Percentiles rank a stretch among this genome's conserved stretches.
These are phyloP conservation scores for Colletes gigas DNA, from an alignment of 1,140 invertebrate genomes.

Conservation along the genomic window DNA sequence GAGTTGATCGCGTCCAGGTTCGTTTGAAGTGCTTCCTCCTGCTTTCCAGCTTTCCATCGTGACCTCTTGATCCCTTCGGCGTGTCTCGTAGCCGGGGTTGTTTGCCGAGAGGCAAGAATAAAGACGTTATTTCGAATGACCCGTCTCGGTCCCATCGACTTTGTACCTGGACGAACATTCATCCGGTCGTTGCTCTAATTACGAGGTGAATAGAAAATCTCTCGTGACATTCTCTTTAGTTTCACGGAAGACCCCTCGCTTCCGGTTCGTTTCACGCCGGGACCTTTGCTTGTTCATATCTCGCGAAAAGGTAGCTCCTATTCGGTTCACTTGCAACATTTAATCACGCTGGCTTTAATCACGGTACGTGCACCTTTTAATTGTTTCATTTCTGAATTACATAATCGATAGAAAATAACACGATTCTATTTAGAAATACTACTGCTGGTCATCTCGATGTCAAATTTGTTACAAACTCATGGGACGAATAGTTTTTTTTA, in stretches of 20 bases:
- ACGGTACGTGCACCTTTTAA: background rate
- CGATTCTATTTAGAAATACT: too few species aligned
- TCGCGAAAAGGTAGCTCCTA: background rate
- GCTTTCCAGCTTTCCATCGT: constrained; percentile 47
- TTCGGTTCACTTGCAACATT: background rate
- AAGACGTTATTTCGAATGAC: constrained; percentile 65
- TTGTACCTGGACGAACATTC: constrained; percentile 32
- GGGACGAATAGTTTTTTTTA: background rate
- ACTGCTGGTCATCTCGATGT: background rate
- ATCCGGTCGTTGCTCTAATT: constrained; percentile 58
- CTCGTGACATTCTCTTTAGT: constrained; percentile 26
- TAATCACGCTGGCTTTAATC: background rate
- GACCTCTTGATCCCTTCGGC: constrained; percentile 50
- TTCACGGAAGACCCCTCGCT: constrained; percentile 11
- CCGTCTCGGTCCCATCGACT: constrained; percentile 53
- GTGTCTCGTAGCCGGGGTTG: constrained; percentile 37
- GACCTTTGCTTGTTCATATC: constrained; percentile 12
- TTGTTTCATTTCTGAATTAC: background rate
- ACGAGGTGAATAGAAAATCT: constrained; percentile 50
- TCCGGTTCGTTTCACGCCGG: constrained; percentile 7
- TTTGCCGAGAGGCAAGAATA: constrained; percentile 57
- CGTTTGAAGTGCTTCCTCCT: constrained; percentile 49
- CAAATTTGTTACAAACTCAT: background rate
- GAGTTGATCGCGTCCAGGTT: constrained; percentile 35
- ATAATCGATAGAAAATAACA: too few species aligned